Evolutionary conservation across 2,888 invertebrate genomes (phyloP), one percentile per base, ranked within the genome.

Genomic region (Volucella inanis): DNA sequence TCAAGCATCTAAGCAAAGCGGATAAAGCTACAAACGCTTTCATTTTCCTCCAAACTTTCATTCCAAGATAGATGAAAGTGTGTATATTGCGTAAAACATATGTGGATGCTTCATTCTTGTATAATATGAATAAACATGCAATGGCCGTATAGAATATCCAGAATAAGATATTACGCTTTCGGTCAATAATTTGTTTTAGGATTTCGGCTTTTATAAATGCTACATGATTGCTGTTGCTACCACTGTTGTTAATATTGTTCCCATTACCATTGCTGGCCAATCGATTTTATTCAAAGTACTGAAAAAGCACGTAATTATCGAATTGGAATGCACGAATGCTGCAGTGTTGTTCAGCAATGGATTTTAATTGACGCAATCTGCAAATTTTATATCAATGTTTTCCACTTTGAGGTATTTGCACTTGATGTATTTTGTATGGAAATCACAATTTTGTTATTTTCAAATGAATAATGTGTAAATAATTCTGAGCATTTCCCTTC

Each of bases 51-150:
- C 97, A 93, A 39, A 95, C 90, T 88, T 95, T 94, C 92, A 97
- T 94, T 11, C 95, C 95, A 10, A 97, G 97, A 93, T 97, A 96
- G 88, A 97, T 96, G 88, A 95, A 94, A 77, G 95, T 95, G 91
- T 97, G 96, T 31, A 96, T 93, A 91, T 96, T 95, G 90, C 96
- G 94, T 87, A 95, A 92, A 87, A 96, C 92, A 87, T 94, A 93
- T 90, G 94, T 95, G 84, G 95, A 94, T 11, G 95, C 94, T 22
- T 94, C 91, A 54, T 88, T 93, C 89, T 94, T 94, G 89, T 94
- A 94, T 88, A 95, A 93, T 31, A 91, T 88, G 72, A 93, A 88
- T 41, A 92, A 89, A 62, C 91, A 89, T 67, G 89, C 88, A 55
- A 91, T 67, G 1, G 90, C 80, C 6, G 91, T 70, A 65, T 90